These are phyloP conservation scores for Castor canadensis DNA, from an alignment of 2,113 vertebrate species.

Conservation along the genomic window DNA sequence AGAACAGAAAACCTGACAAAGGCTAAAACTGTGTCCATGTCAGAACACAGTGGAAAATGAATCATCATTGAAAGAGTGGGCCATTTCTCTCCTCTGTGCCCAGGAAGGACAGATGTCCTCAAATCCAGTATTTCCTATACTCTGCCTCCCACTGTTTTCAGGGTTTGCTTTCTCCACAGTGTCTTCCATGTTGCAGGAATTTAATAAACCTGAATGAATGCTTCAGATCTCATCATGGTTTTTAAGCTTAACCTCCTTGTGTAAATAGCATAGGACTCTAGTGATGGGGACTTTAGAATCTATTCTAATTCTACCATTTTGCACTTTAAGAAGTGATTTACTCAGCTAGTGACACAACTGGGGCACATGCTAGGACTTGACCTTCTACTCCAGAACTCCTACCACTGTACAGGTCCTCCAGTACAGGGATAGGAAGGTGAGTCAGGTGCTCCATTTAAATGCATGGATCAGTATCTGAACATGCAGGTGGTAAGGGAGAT, in stretches of 20 bases:
- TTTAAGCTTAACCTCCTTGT: background rate
- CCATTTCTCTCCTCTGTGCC: background rate
- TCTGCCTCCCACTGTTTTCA: too few species aligned
- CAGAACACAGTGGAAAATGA: background rate
- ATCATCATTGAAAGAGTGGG: background rate
- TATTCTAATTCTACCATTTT: background rate
- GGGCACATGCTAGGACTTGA: background rate
- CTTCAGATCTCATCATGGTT: background rate
- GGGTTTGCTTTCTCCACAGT: background rate
- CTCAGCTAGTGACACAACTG: background rate
- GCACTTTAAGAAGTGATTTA: background rate
- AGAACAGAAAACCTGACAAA: background rate
- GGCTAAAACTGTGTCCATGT: background rate
- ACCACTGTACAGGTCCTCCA: fast-evolving
- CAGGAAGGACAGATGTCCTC: background rate
- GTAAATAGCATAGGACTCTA: background rate
- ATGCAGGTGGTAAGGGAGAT: background rate
- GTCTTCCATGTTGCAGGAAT: background rate
- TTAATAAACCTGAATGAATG: background rate
- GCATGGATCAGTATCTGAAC: background rate
- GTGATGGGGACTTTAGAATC: background rate
- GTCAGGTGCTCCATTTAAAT: background rate
- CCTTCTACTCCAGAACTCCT: background rate
- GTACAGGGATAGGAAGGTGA: background rate
- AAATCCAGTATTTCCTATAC: fast-evolving